phyloP scores from a whole-genome alignment of 2,797 vertebrate species.

The Borostomias antarcticus region DNA sequence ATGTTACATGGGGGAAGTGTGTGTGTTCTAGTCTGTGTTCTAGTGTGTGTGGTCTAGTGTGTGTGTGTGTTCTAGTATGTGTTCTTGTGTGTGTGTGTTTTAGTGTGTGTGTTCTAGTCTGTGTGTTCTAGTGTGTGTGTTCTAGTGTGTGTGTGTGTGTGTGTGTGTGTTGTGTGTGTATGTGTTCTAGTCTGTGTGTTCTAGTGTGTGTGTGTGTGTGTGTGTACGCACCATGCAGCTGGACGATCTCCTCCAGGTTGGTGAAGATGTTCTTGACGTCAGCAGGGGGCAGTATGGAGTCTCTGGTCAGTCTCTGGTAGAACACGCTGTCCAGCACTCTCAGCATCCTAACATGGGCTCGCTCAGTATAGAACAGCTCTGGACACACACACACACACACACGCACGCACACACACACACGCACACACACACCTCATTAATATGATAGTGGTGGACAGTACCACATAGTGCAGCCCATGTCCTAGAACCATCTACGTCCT shows the following conservation, averaged over 20 bases:
- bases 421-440: neutral
- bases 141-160: neutral
- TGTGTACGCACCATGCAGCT: slow-evolving; percentile 81
- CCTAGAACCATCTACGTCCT: too few relatives aligned
- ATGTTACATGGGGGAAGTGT: too few relatives aligned
- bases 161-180: neutral
- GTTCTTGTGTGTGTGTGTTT: neutral
- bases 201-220: neutral
- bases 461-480: too few relatives aligned
- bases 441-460: too few relatives aligned
- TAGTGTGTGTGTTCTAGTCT: neutral
- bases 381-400: slow-evolving; percentile 18
- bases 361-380: slow-evolving; percentile 92
- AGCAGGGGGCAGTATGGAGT: slow-evolving; percentile 82
- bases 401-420: neutral
- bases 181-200: neutral
- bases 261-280: slow-evolving; percentile 91
- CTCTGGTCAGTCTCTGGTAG: slow-evolving; percentile 88
- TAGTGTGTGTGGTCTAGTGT: slow-evolving; percentile 4
- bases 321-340: slow-evolving; percentile 90
- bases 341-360: slow-evolving; percentile 89
- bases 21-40: slow-evolving; percentile 1
- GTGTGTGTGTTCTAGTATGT: neutral
- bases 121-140: neutral
- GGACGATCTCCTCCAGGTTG: slow-evolving; percentile 90